Evolutionary conservation across 2,888 invertebrate species (phyloP).

Genomic region (Branchellion lobata): DNA sequence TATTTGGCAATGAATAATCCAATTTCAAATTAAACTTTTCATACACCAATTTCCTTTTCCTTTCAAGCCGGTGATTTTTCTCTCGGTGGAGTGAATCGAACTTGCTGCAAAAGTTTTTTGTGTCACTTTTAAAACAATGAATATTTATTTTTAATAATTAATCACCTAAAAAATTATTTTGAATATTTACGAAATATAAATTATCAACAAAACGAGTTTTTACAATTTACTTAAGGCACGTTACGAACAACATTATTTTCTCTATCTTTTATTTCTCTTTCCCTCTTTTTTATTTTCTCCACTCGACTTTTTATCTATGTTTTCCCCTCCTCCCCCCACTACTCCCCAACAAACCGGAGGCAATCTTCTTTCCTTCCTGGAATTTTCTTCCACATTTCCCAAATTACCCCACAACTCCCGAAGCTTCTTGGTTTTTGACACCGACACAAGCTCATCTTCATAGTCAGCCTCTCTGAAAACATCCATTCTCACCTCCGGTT

Average conservation of each 20-base stretch:
- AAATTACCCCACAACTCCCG: slow-evolving; percentile 36
- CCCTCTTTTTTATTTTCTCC: too few relatives aligned
- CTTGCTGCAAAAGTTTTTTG: slow-evolving; percentile 8
- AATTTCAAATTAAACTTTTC: too few relatives aligned
- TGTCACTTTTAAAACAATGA: not conserved
- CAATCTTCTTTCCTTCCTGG: not conserved
- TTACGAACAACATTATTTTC: too few relatives aligned
- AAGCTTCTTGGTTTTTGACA: slow-evolving; percentile 36
- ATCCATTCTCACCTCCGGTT: slow-evolving; percentile 48
- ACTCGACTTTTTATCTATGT: too few relatives aligned
- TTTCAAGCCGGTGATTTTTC: slow-evolving; percentile 27
- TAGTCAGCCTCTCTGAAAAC: slow-evolving; percentile 49
- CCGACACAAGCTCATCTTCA: slow-evolving; percentile 45
- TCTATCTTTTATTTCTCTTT: too few relatives aligned
- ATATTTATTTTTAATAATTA: not conserved
- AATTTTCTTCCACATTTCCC: slow-evolving; percentile 2
- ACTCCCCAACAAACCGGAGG: slow-evolving; percentile 32
- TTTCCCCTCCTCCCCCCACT: too few relatives aligned
- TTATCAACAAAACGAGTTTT: too few relatives aligned
- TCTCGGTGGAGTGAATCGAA: slow-evolving; percentile 37
- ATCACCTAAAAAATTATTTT: too few relatives aligned
- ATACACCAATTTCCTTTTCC: too few relatives aligned
- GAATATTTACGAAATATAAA: too few relatives aligned
- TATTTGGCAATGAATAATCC: too few relatives aligned
- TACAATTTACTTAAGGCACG: too few relatives aligned